Conservation (phyloP, 2,797 vertebrate genomes). For the Morelia viridis region DNA sequence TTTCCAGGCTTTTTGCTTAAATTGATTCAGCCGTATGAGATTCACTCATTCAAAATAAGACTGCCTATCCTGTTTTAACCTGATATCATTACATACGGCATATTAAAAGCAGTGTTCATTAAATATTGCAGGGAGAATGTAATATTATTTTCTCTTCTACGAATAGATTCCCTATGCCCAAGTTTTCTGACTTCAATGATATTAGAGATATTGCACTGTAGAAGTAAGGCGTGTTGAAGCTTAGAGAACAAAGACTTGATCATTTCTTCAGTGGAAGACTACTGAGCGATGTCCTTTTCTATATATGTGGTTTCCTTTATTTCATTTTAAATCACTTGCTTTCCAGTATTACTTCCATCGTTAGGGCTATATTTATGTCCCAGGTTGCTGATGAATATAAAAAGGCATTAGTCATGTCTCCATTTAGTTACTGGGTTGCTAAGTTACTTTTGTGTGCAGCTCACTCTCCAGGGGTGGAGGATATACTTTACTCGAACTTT, state of each 20-base stretch:
- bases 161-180: neutral
- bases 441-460: neutral
- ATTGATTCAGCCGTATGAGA: neutral
- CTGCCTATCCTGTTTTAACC: neutral
- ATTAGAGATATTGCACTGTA: neutral
- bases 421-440: neutral
- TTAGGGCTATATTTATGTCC: neutral
- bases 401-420: neutral
- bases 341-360: neutral
- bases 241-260: neutral
- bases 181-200: neutral
- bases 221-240: neutral
- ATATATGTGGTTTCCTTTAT: neutral
- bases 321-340: neutral
- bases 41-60: neutral
- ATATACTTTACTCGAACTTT: neutral
- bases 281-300: neutral
- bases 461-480: neutral
- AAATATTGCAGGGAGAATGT: neutral
- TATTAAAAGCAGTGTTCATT: neutral
- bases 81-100: neutral
- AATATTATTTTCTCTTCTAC: neutral
- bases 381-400: neutral
- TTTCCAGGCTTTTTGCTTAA: neutral
- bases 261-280: neutral